These are phyloP conservation scores for Gopherus evgoodei DNA, from an alignment of 2,113 vertebrate genomes.

Conservation along the genomic window DNA sequence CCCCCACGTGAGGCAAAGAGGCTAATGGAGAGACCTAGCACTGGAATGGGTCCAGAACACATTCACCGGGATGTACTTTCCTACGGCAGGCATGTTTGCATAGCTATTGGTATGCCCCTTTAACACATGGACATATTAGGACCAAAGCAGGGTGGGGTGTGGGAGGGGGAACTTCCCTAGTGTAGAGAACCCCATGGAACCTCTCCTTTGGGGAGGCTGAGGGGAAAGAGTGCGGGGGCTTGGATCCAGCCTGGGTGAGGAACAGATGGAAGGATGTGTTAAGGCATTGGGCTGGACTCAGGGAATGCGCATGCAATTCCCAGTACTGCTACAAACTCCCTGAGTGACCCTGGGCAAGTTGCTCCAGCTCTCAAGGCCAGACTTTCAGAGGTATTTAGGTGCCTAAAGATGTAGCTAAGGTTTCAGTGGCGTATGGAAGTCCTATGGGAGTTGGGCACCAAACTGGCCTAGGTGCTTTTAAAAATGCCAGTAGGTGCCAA, in stretches of 20 bases:
- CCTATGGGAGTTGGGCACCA: not conserved
- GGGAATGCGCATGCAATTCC: not conserved
- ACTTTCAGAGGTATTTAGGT: not conserved
- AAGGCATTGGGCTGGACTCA: not conserved
- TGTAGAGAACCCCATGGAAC: not conserved
- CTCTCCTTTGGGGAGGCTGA: not conserved
- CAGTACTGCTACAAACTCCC: not conserved
- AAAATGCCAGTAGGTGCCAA: not conserved
- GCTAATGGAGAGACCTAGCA: not conserved
- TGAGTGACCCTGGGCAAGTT: not conserved
- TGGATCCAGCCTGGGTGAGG: rapidly evolving
- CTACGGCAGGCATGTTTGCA: rapidly evolving
- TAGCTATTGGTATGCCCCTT: not conserved
- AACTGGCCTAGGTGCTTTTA: not conserved
- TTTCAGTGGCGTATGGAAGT: not conserved
- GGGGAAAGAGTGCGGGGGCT: not conserved
- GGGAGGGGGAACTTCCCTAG: too few relatives aligned
- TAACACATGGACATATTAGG: rapidly evolving
- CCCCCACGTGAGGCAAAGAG: not conserved
- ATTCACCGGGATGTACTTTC: rapidly evolving
- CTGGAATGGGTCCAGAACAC: rapidly evolving
- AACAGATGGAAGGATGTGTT: not conserved
- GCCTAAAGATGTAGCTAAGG: not conserved
- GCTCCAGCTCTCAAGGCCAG: not conserved
- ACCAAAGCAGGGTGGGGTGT: too few relatives aligned